Percentiles rank a stretch among this genome's conserved stretches.
Evolutionary conservation across 2,113 vertebrate species (phyloP).

Genomic region (Sylvia atricapilla): DNA sequence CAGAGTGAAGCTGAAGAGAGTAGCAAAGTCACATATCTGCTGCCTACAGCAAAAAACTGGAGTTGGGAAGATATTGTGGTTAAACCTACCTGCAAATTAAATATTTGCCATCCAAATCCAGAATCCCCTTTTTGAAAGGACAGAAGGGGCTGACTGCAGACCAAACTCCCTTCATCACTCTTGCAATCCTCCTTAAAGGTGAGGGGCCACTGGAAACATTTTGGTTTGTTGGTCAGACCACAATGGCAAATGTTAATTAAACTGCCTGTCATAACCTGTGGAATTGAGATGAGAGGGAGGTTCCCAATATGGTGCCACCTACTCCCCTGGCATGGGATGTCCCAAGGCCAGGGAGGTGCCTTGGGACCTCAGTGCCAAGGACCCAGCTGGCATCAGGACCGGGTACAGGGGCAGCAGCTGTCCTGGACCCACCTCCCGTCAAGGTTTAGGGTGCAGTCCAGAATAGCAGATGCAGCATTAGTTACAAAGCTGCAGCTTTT

Average conservation of each 20-base stretch:
- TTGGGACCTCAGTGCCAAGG: background rate
- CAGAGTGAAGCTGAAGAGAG: background rate
- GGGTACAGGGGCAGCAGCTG: background rate
- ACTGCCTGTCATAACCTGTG: background rate
- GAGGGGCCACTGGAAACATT: background rate
- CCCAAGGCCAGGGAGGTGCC: background rate
- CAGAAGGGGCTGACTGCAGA: background rate
- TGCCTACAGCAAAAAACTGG: background rate
- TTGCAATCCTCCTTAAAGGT: background rate
- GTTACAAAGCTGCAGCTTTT: background rate
- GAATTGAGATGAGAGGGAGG: background rate
- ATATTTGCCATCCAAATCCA: background rate
- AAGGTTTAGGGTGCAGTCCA: background rate
- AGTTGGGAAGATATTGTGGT: background rate
- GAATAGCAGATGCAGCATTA: background rate
- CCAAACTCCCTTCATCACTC: background rate
- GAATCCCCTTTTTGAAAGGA: background rate
- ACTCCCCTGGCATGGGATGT: background rate
- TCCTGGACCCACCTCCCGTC: background rate
- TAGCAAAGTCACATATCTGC: background rate
- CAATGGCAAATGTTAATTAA: background rate
- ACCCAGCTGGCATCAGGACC: background rate
- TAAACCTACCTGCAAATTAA: background rate
- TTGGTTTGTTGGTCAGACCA: background rate
- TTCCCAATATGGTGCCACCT: background rate